Evolutionary conservation across 2,797 vertebrate genomes (phyloP).

Genomic region (Morus bassanus): DNA sequence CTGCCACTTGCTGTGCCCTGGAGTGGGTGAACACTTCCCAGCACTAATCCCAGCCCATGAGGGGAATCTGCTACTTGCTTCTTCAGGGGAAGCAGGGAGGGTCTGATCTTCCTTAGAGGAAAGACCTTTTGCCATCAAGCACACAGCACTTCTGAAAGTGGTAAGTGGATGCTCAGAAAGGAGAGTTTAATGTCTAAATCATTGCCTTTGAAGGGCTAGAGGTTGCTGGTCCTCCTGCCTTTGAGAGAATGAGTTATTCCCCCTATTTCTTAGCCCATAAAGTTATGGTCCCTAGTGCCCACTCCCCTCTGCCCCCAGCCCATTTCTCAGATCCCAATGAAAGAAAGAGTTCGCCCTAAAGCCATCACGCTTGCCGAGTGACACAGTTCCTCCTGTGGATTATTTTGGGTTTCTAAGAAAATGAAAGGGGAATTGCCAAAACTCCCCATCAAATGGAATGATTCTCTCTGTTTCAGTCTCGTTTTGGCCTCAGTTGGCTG

Average conservation of each 20-base stretch:
- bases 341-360: background rate
- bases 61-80: background rate
- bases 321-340: background rate
- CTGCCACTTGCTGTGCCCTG: background rate
- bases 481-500: background rate
- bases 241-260: background rate
- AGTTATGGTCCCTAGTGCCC: background rate
- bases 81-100: background rate
- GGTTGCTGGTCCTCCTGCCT: background rate
- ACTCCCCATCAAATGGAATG: background rate
- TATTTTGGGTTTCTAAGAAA: conserved; percentile 14
- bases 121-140: background rate
- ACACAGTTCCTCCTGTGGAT: background rate
- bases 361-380: background rate
- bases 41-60: background rate
- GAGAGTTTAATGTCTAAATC: background rate
- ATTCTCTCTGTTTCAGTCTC: background rate
- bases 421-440: conserved; percentile 13
- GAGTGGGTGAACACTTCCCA: background rate
- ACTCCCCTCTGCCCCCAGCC: background rate
- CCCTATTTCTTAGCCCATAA: background rate
- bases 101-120: background rate
- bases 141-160: background rate
- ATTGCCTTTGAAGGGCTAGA: background rate
- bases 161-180: background rate